Evolutionary conservation across 2,113 vertebrate species (phyloP), one percentile per base, ranked within the genome.

Genomic region (Rallus limicola): DNA sequence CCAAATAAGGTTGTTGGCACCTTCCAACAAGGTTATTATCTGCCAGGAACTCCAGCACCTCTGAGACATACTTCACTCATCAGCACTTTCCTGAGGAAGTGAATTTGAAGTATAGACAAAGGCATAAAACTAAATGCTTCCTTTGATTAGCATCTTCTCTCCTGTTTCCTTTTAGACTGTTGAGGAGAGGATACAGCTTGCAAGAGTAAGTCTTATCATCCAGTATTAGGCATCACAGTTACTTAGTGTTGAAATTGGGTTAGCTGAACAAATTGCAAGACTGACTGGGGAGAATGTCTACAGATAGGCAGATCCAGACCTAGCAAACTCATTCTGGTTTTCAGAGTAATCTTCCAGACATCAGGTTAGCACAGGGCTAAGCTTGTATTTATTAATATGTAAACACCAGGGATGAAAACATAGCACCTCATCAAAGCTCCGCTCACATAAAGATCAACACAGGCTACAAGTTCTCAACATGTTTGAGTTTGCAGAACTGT

Each of bases 161-260:
- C 12, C 11, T 13, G 3, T 62, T 89, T 82, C 25, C 23, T 26
- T 25, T 58, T 10, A 13, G 15, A 20, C 24, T 13, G 33, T 8
- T 36, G 6, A 29, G 18, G 40, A 70, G 25, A 34, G 26, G 59
- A 33, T 1, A 16, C 1, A n/a, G 62, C 62, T n/a, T n/a, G 31
- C 53, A 56, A 25, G 16, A 82, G 36, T 53, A 74, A 76, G n/a
- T 12, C 56, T 40, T 42, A 69, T 9, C 67, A 38, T 38, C 31
- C 38, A 2, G 0, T 16, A 64, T 44, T 59, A 50, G 28, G 38
- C 21, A 2, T 7, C 16, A 5, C 1, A 6, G 36, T 10, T 31
- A 69, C 26, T 64, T 5, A 13, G 21, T 58, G 79, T 67, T 56
- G 74, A 55, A 91, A 50, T 1, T 8, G 50, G 4, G 15, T 52